A percentile compares a stretch with the other conserved stretches of the same genome.
phyloP scores from a whole-genome alignment of 2,113 vertebrate species.

The Ammodytes marinus region DNA sequence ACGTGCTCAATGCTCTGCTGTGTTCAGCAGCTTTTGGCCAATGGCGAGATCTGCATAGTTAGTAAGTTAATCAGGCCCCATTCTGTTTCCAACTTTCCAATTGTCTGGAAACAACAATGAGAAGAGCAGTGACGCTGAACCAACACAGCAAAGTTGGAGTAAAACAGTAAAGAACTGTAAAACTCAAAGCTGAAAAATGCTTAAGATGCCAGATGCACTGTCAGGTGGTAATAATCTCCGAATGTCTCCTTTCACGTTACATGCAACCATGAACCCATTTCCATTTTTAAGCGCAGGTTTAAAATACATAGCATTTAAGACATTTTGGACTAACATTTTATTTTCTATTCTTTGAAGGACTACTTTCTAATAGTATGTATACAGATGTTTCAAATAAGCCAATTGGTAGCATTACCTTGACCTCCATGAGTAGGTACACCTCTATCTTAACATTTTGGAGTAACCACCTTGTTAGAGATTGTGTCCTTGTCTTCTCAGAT shows the following conservation, averaged over 20 bases:
- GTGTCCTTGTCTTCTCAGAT: background rate
- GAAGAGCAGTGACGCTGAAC: background rate
- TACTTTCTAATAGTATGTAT: background rate
- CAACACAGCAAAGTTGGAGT: background rate
- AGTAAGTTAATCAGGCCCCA: background rate
- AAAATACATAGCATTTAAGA: background rate
- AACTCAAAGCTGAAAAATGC: no score
- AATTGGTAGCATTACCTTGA: background rate
- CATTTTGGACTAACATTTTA: background rate
- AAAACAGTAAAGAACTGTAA: no score
- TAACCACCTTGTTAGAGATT: background rate
- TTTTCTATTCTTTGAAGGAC: background rate
- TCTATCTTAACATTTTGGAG: background rate
- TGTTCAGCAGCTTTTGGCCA: background rate
- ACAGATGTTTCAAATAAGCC: background rate
- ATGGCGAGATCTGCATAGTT: background rate
- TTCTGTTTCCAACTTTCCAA: background rate
- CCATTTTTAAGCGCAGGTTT: background rate
- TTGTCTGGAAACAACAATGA: background rate
- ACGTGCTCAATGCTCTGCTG: background rate
- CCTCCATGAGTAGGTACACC: background rate
- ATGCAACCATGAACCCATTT: background rate
- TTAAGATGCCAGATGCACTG: background rate
- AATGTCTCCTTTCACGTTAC: background rate
- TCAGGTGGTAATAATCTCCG: background rate